Percentiles rank a stretch among this genome's conserved stretches.
phyloP scores from a whole-genome alignment of 53 echinoderm and acorn worm species.

The Holothuria leucospilota region DNA sequence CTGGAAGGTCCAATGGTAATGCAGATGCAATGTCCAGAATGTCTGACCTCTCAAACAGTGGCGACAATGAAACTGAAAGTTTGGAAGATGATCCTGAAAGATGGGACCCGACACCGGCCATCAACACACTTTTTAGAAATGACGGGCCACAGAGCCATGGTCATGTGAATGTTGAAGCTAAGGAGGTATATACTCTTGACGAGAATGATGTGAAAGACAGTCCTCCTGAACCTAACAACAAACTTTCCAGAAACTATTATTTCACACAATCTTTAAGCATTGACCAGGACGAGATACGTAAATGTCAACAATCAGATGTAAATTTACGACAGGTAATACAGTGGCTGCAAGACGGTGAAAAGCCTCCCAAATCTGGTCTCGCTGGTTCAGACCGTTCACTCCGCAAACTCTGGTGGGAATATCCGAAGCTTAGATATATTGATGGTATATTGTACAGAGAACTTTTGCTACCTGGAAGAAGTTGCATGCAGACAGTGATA shows the following conservation, averaged over 20 bases:
- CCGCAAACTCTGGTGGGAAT: slow-evolving; percentile 40
- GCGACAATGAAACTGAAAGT: no score
- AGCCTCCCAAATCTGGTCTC: background rate
- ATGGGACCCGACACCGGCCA: no score
- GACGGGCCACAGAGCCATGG: no score
- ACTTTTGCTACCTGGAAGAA: background rate
- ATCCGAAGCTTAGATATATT: background rate
- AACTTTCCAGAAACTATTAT: no score
- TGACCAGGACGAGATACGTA: background rate
- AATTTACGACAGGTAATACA: background rate
- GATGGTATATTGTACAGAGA: slow-evolving; percentile 10
- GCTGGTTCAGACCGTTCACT: background rate
- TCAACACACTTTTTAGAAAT: no score
- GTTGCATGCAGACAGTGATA: slow-evolving; percentile 19
- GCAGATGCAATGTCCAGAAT: slow-evolving; percentile 73
- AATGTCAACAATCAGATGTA: background rate
- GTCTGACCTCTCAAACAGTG: background rate
- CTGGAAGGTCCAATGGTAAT: slow-evolving; percentile 65
- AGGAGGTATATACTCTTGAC: no score
- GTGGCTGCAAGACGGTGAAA: background rate
- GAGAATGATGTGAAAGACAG: no score
- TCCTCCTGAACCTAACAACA: no score
- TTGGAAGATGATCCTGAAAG: no score
- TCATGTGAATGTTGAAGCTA: no score
- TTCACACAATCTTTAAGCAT: background rate